A percentile compares a stretch with the other conserved stretches of the same genome.
Evolutionary conservation across 2,888 invertebrate species (phyloP).

Genomic region (Tethea ocularis): DNA sequence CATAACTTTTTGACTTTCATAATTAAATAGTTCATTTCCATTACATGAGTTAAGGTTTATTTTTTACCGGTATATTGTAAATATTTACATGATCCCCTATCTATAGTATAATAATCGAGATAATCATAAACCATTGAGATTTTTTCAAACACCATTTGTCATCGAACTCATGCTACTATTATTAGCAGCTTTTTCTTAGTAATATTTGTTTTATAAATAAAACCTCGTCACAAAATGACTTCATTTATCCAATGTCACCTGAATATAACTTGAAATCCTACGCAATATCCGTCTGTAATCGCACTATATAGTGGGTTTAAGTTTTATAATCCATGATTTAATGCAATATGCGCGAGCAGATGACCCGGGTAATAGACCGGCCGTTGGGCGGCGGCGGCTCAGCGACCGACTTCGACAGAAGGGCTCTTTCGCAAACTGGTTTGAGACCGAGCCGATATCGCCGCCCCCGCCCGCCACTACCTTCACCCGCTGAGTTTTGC

Average conservation of each 20-base stretch:
- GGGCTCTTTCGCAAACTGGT: slow-evolving; percentile 74
- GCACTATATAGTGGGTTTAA: slow-evolving; percentile 21
- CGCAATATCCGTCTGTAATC: slow-evolving; percentile 14
- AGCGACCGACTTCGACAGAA: slow-evolving; percentile 59
- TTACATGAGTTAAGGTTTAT: too few relatives aligned
- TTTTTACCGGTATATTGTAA: too few relatives aligned
- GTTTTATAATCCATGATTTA: slow-evolving; percentile 40
- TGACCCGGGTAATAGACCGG: slow-evolving; percentile 59
- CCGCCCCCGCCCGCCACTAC: slow-evolving; percentile 28
- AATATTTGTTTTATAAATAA: neutral
- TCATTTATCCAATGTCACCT: slow-evolving; percentile 2
- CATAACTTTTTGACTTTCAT: too few relatives aligned
- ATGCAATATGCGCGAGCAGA: slow-evolving; percentile 47
- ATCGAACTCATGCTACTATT: too few relatives aligned
- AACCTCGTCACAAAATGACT: neutral
- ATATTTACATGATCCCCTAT: too few relatives aligned
- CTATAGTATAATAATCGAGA: too few relatives aligned
- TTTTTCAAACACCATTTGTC: too few relatives aligned
- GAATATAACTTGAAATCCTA: slow-evolving; percentile 10
- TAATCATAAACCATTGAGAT: too few relatives aligned
- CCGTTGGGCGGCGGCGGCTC: slow-evolving; percentile 33
- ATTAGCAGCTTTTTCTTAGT: neutral
- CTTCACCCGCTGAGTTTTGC: slow-evolving; percentile 22
- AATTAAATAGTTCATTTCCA: too few relatives aligned
- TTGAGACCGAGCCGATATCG: slow-evolving; percentile 50